Percentiles rank a stretch among this genome's conserved stretches.
Conservation (phyloP, 2,113 vertebrate species). For the Amblyornis subalaris region DNA sequence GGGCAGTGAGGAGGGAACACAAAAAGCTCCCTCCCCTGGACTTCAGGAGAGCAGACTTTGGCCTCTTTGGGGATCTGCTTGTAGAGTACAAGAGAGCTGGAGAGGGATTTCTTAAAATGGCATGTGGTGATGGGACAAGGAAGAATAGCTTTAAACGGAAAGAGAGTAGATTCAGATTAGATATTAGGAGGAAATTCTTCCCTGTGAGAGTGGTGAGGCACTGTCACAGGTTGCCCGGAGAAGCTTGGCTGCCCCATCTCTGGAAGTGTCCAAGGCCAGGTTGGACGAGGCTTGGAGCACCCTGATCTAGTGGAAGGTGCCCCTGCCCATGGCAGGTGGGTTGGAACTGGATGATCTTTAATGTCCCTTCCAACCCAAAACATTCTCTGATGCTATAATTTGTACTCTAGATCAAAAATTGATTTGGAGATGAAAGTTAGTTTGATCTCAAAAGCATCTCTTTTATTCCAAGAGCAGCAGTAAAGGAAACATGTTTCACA, state of each 20-base stretch:
- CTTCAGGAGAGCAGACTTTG: not conserved
- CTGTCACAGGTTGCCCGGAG: not conserved
- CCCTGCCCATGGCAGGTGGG: not conserved
- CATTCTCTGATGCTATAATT: not conserved
- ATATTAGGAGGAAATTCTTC: not conserved
- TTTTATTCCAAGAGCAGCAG: not conserved
- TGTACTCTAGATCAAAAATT: not conserved
- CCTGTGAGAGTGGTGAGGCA: not conserved
- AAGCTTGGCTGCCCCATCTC: not conserved
- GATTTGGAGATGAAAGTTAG: not conserved
- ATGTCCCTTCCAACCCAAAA: not conserved
- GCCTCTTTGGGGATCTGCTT: not conserved
- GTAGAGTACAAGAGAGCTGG: not conserved
- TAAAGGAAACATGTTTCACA: not conserved
- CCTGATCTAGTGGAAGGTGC: not conserved
- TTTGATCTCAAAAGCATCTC: not conserved
- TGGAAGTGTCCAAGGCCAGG: not conserved
- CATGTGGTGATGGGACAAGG: not conserved
- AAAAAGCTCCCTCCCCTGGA: not conserved
- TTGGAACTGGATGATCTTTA: not conserved
- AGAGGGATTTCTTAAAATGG: not conserved
- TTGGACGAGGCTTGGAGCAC: not conserved
- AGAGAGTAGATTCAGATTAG: not conserved
- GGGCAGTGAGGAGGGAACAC: not conserved
- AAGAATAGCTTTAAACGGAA: not conserved